Percentiles rank a stretch among this genome's conserved stretches.
phyloP scores from a whole-genome alignment of 2,888 invertebrate genomes.

The Sphaerophoria rueppellii region DNA sequence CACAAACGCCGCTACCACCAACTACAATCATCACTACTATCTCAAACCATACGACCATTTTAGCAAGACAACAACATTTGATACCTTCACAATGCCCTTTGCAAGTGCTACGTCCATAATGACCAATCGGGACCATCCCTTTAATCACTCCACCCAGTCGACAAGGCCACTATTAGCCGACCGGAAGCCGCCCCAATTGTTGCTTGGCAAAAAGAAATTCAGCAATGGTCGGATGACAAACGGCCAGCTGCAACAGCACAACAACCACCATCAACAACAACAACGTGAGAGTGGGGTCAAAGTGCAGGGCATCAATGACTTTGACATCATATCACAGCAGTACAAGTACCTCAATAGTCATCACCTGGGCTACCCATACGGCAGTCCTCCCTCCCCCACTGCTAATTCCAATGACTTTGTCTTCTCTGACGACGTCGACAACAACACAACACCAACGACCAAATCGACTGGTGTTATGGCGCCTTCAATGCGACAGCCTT shows the following conservation, averaged over 20 bases:
- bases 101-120: conserved; percentile 76
- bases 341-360: conserved; percentile 80
- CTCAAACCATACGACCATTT: conserved; percentile 72
- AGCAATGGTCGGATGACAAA: conserved; percentile 64
- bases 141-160: conserved; percentile 78
- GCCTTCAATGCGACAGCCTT: conserved; percentile 54
- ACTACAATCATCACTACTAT: conserved; percentile 55
- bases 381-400: conserved; percentile 81
- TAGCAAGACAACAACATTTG: conserved; percentile 76
- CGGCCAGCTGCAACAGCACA: conserved; percentile 52
- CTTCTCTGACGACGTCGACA: conserved; percentile 77
- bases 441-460: conserved; percentile 51
- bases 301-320: conserved; percentile 81
- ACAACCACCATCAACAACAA: conserved; percentile 63
- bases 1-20: conserved; percentile 62
- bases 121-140: conserved; percentile 81
- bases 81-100: conserved; percentile 76
- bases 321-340: conserved; percentile 81
- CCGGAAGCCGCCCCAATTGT: conserved; percentile 76
- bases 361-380: conserved; percentile 81
- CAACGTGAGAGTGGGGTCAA: conserved; percentile 80
- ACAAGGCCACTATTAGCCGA: conserved; percentile 80
- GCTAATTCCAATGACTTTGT: conserved; percentile 79
- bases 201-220: conserved; percentile 76
- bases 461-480: conserved; percentile 34